Evolutionary conservation across 1,140 invertebrate species (phyloP).

Genomic region (Penaeus japonicus): DNA sequence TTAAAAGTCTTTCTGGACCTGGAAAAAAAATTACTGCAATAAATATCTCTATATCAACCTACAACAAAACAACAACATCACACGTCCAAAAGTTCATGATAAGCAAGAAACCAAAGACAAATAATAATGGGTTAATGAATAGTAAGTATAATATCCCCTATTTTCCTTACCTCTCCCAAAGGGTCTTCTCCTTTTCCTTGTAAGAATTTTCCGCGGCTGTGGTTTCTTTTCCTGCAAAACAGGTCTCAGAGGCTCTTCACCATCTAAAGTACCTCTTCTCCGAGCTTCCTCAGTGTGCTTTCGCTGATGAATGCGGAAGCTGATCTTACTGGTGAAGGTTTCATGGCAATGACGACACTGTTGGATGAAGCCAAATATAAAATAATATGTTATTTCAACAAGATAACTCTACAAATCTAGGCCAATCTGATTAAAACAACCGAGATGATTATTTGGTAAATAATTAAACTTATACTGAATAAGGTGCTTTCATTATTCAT

Average conservation of each 20-base stretch:
- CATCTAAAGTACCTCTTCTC: constrained; percentile 60
- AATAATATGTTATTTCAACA: too few species aligned
- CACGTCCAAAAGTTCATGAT: background rate
- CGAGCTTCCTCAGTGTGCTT: constrained; percentile 62
- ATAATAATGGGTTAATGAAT: background rate
- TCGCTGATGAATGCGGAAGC: constrained; percentile 62
- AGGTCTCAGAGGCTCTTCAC: constrained; percentile 57
- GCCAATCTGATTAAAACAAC: too few species aligned
- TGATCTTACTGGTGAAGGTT: constrained; percentile 63
- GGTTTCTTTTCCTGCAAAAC: constrained; percentile 54
- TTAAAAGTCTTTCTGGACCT: constrained; percentile 54
- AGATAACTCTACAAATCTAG: too few species aligned
- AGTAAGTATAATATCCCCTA: background rate
- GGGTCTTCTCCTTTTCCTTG: constrained; percentile 49
- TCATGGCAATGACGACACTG: constrained; percentile 63
- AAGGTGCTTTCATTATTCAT: too few species aligned
- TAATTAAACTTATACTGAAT: too few species aligned
- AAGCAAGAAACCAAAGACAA: background rate
- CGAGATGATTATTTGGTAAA: too few species aligned
- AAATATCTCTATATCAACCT: background rate
- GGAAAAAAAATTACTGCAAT: background rate
- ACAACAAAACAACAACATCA: background rate
- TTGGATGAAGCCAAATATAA: constrained; percentile 40
- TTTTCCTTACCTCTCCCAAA: constrained; percentile 45
- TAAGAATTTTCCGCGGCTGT: constrained; percentile 19